phyloP scores from a whole-genome alignment of 1,140 invertebrate genomes.

The Zophobas atratus region DNA sequence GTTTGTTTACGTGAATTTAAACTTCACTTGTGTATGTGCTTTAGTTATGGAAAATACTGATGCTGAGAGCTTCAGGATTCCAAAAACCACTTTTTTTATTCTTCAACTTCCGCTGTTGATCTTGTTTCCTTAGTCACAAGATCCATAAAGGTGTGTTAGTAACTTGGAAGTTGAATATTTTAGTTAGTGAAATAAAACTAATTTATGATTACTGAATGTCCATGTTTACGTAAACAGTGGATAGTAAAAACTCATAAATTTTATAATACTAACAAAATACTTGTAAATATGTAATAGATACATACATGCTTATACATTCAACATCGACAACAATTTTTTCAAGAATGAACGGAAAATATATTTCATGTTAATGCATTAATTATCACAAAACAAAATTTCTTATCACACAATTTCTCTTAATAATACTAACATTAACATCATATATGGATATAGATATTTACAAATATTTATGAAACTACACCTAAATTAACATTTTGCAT shows the following conservation, averaged over 20 bases:
- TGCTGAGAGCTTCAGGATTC: too few relatives aligned
- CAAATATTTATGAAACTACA: slow-evolving; percentile 21
- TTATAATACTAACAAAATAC: slow-evolving; percentile 41
- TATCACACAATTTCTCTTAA: slow-evolving; percentile 30
- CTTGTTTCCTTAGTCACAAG: too few relatives aligned
- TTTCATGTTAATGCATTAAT: slow-evolving; percentile 26
- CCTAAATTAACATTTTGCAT: slow-evolving; percentile 38
- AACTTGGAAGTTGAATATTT: background rate
- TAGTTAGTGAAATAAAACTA: slow-evolving; percentile 19
- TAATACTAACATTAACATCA: slow-evolving; percentile 40
- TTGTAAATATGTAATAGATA: slow-evolving; percentile 27
- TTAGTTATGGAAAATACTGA: too few relatives aligned
- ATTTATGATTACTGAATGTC: slow-evolving; percentile 5
- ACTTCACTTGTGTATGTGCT: too few relatives aligned
- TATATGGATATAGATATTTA: background rate
- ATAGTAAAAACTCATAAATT: slow-evolving; percentile 27
- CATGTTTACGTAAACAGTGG: slow-evolving; percentile 30
- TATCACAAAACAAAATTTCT: slow-evolving; percentile 43
- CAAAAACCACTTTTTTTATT: too few relatives aligned
- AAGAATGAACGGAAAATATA: slow-evolving; percentile 20
- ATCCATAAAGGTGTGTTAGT: background rate
- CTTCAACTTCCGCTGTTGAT: too few relatives aligned
- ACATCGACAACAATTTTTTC: slow-evolving; percentile 26
- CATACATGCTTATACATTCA: slow-evolving; percentile 26
- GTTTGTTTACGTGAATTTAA: too few relatives aligned